phyloP scores from a whole-genome alignment of 2,113 vertebrate genomes.

The Okapia johnstoni region DNA sequence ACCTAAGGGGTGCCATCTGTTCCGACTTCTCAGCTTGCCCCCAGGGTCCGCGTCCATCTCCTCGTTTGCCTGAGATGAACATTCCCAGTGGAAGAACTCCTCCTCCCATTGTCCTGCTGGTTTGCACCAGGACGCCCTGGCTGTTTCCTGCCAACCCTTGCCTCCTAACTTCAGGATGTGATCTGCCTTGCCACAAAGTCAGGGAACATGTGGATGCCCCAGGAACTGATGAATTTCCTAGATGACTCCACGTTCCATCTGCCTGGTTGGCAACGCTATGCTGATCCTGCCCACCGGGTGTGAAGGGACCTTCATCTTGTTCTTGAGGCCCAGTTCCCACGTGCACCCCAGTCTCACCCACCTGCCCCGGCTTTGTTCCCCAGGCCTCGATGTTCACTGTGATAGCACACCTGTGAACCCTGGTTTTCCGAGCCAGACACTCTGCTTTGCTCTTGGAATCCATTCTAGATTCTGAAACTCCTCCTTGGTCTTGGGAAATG shows the following conservation, averaged over 20 bases:
- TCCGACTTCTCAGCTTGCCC: accelerated
- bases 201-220: background rate
- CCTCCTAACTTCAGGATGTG: background rate
- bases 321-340: background rate
- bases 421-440: background rate
- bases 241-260: background rate
- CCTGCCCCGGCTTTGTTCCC: background rate
- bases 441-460: background rate
- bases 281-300: background rate
- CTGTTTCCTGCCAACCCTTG: background rate
- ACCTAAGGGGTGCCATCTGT: background rate
- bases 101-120: background rate
- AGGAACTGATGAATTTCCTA: background rate
- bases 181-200: background rate
- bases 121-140: background rate
- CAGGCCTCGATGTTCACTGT: background rate
- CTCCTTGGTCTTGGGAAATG: background rate
- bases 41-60: accelerated
- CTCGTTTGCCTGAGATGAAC: background rate
- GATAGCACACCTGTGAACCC: background rate
- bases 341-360: background rate
- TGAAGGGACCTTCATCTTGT: background rate
- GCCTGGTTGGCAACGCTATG: background rate
- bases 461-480: background rate
- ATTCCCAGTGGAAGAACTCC: background rate